A percentile compares a stretch with the other conserved stretches of the same genome.
These are phyloP conservation scores for Volucella inanis DNA, from an alignment of 2,888 invertebrate species.

Conservation along the genomic window DNA sequence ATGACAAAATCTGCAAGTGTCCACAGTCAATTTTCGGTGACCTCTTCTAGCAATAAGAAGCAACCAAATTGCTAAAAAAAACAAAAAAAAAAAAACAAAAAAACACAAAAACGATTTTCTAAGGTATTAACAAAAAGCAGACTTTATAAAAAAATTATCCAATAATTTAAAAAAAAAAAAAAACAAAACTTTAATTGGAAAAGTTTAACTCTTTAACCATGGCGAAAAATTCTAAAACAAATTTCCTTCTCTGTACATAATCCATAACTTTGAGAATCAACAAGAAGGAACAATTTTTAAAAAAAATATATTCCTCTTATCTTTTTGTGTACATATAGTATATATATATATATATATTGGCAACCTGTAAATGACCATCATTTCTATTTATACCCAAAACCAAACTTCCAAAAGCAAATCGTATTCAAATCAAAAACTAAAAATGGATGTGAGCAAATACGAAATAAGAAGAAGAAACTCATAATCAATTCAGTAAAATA, in stretches of 20 bases:
- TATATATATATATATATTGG: conserved; percentile 22
- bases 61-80: neutral
- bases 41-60: conserved; percentile 6
- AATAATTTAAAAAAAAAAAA: neutral
- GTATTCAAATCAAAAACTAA: conserved; percentile 42
- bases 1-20: neutral
- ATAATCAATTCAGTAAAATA: conserved; percentile 29
- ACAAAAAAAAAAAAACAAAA: neutral
- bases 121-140: neutral
- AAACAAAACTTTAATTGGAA: neutral
- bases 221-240: conserved; percentile 10
- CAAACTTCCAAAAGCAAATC: conserved; percentile 36
- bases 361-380: conserved; percentile 36
- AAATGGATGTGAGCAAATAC: conserved; percentile 49
- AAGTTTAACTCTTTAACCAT: neutral
- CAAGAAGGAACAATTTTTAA: neutral
- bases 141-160: conserved; percentile 5
- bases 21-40: neutral
- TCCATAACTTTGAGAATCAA: neutral
- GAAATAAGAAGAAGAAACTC: conserved; percentile 23
- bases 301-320: neutral
- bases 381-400: conserved; percentile 33
- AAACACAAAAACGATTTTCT: neutral
- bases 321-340: conserved; percentile 16
- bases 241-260: neutral